Evolutionary conservation across 2,888 invertebrate genomes (phyloP), one percentile per base, ranked within the genome.

Genomic region (Blastobasis lacticolella): DNA sequence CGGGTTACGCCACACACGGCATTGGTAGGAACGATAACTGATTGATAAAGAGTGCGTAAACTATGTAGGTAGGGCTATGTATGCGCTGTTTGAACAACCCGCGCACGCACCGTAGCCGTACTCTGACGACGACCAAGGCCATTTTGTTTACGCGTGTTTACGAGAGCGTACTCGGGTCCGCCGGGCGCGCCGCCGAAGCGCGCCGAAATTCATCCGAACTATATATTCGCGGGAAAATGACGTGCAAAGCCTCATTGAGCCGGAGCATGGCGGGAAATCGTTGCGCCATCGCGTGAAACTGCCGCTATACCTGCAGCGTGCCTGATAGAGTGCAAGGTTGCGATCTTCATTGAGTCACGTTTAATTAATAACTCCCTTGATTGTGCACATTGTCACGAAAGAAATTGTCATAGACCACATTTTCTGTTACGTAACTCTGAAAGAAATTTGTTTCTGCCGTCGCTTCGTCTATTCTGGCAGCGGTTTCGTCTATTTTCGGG

Each of bases 161-260:
- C 52, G 70, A 71, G 63, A 23, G 23, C 23, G 23, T 23, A 23
- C 23, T 23, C 23, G 23, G 23, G 23, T 23, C 23, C 23, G 23
- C 1, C 23, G 59, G 55, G 59, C 57, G 59, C 56, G 51, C 60
- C 56, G 51, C 57, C 61, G 57, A 64, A 63, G 56, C 56, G 58
- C 75, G 66, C 60, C 65, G 62, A 57, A 61, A 82, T 73, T 72
- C 64, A 56, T 75, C 66, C 70, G 74, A 58, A 64, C 75, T 67
- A 69, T 69, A 69, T 52, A 55, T 53, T 54, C 62, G 53, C 66
- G 60, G 52, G 70, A 79, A 81, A 80, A 82, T 81, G 81, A 83
- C 86, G 85, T 76, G 84, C 84, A 86, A 71, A 75, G 74, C 75
- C 82, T 61, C 86, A 85, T 85, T 83, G 83, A 84, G 61, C 23